phyloP scores from a whole-genome alignment of 2,888 invertebrate genomes.

The Lochmaea capreae region DNA sequence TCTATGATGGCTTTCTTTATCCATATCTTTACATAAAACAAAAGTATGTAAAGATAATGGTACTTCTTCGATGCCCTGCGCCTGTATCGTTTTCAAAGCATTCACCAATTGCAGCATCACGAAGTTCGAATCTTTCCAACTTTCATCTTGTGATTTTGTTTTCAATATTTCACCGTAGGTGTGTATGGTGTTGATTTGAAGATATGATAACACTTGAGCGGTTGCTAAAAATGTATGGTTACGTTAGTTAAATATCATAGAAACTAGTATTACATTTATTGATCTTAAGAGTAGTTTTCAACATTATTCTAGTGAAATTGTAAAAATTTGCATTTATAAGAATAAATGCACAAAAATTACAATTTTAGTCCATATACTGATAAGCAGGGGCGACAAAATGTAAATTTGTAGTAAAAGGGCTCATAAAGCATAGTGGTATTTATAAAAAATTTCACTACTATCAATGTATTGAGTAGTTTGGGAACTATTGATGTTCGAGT shows the following conservation, averaged over 20 bases:
- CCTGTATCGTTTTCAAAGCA: conserved; percentile 84
- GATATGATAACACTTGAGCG: conserved; percentile 78
- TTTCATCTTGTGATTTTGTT: conserved; percentile 66
- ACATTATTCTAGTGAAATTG: no score
- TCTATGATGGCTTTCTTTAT: conserved; percentile 73
- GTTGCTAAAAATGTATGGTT: conserved; percentile 71
- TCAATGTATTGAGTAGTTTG: no score
- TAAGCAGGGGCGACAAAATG: no score
- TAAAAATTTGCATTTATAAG: no score
- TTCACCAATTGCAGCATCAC: conserved; percentile 85
- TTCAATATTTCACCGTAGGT: conserved; percentile 75
- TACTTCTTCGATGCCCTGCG: conserved; percentile 84
- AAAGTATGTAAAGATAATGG: conserved; percentile 78
- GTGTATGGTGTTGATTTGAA: conserved; percentile 81
- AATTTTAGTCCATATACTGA: no score
- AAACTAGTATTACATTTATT: no score
- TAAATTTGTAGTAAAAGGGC: no score
- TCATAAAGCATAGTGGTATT: no score
- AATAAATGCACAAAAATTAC: no score
- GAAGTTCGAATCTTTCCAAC: conserved; percentile 77
- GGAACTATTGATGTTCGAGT: no score
- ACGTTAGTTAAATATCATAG: not conserved
- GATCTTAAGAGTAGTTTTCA: no score
- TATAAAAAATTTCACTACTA: no score
- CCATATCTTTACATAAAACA: conserved; percentile 76